These are phyloP conservation scores for Euclidia mi DNA, from an alignment of 2,888 invertebrate species.

Conservation along the genomic window DNA sequence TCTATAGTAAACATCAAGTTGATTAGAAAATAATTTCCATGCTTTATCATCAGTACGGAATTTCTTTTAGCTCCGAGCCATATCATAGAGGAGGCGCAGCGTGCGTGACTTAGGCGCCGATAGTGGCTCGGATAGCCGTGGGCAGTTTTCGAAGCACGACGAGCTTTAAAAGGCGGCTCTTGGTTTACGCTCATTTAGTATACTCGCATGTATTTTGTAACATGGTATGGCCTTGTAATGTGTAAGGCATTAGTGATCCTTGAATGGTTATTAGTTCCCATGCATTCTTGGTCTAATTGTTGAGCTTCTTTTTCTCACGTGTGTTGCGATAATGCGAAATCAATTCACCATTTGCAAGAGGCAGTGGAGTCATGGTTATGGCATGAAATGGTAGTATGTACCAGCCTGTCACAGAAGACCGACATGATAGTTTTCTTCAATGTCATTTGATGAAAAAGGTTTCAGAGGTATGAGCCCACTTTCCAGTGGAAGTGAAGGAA, in stretches of 20 bases:
- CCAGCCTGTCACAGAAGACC: no score
- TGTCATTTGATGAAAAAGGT: no score
- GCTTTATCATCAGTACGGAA: conserved; percentile 29
- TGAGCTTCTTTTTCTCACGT: neutral
- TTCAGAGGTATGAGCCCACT: no score
- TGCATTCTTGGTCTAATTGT: neutral
- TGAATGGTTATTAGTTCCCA: conserved; percentile 4
- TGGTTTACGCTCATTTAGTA: conserved; percentile 42
- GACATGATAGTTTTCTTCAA: no score
- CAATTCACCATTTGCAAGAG: neutral
- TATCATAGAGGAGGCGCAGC: conserved; percentile 58
- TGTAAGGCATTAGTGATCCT: conserved; percentile 9
- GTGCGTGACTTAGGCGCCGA: conserved; percentile 73
- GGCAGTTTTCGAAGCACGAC: conserved; percentile 68
- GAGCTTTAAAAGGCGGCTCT: conserved; percentile 48
- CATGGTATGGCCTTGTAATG: conserved; percentile 10
- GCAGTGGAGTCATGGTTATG: no score
- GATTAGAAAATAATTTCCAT: conserved; percentile 9
- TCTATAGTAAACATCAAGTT: neutral
- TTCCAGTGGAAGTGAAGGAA: no score
- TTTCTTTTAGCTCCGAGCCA: conserved; percentile 52
- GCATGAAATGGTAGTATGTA: no score
- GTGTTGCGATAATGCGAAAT: neutral
- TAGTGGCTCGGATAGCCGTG: conserved; percentile 66
- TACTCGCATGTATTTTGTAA: conserved; percentile 17